Evolutionary conservation across 2,797 vertebrate species (phyloP).

Genomic region (Poecilia picta): DNA sequence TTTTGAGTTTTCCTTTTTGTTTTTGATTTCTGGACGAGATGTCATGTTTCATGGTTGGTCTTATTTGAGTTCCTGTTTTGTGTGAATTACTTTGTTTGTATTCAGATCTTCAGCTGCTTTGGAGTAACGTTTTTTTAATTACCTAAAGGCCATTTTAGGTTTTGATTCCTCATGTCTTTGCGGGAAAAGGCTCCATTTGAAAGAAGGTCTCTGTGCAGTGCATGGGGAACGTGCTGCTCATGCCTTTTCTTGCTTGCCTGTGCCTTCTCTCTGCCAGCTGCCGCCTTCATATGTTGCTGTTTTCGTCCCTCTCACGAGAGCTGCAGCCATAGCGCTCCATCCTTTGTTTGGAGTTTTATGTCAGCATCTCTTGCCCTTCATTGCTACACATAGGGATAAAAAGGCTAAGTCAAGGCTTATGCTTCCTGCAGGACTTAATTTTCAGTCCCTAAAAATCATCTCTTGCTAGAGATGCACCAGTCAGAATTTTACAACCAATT

Average conservation of each 20-base stretch:
- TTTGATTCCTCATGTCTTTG: slow-evolving; percentile 82
- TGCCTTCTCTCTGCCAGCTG: slow-evolving; percentile 46
- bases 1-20: slow-evolving; percentile 39
- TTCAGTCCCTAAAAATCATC: slow-evolving; percentile 15
- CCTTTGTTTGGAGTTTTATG: slow-evolving; percentile 36
- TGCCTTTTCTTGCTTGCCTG: slow-evolving; percentile 18
- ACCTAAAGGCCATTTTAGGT: slow-evolving; percentile 88
- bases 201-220: slow-evolving; percentile 59
- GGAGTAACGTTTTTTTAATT: slow-evolving; percentile 64
- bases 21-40: slow-evolving; percentile 52
- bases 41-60: slow-evolving; percentile 67
- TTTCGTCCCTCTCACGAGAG: slow-evolving; percentile 28
- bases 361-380: slow-evolving; percentile 41
- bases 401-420: slow-evolving; percentile 16
- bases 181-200: slow-evolving; percentile 62
- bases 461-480: slow-evolving; percentile 12
- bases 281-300: slow-evolving; percentile 40
- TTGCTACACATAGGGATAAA: slow-evolving; percentile 26
- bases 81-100: slow-evolving; percentile 75
- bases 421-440: slow-evolving; percentile 29
- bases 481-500: background rate
- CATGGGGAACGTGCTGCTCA: slow-evolving; percentile 48
- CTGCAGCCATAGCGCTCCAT: slow-evolving; percentile 23
- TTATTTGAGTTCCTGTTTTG: slow-evolving; percentile 71
- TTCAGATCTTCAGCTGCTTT: slow-evolving; percentile 70